Conservation (phyloP, 2,888 invertebrate species). For the Anorthoa munda region DNA sequence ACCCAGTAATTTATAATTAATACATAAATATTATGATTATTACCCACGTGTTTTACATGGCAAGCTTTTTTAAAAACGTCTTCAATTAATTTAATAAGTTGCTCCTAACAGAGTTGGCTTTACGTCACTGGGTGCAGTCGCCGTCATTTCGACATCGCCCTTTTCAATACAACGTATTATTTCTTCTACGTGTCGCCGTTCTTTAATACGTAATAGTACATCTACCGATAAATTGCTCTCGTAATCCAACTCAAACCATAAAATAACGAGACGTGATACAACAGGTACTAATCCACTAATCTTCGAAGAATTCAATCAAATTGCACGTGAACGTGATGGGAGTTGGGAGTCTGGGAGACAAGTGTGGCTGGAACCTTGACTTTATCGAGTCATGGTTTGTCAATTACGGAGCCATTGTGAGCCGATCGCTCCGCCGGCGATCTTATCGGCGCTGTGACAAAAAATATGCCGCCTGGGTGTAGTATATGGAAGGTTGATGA, state of each 20-base stretch:
- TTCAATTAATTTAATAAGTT: not conserved
- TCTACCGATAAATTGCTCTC: slow-evolving; percentile 28
- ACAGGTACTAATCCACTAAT: slow-evolving; percentile 61
- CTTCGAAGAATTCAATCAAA: slow-evolving; percentile 67
- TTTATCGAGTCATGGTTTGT: slow-evolving; percentile 89
- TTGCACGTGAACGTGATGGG: slow-evolving; percentile 67
- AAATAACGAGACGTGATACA: slow-evolving; percentile 49
- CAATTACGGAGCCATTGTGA: slow-evolving; percentile 87
- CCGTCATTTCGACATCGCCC: not conserved
- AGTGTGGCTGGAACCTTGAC: slow-evolving; percentile 79
- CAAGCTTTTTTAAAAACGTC: too few relatives aligned
- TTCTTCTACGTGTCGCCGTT: slow-evolving; percentile 2
- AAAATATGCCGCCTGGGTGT: slow-evolving; percentile 73
- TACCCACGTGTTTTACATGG: too few relatives aligned
- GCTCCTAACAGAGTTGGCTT: not conserved
- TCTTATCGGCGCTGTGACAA: slow-evolving; percentile 83
- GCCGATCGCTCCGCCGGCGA: slow-evolving; percentile 74
- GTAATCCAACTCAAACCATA: slow-evolving; percentile 42
- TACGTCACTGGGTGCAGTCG: not conserved
- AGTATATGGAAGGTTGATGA: slow-evolving; percentile 56
- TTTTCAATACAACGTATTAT: not conserved
- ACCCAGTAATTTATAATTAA: too few relatives aligned
- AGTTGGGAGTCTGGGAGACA: slow-evolving; percentile 78
- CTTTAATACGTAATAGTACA: not conserved
- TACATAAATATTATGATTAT: too few relatives aligned